Evolutionary conservation across 2,113 vertebrate genomes (phyloP), one percentile per base, ranked within the genome.

Genomic region (Condylura cristata): DNA sequence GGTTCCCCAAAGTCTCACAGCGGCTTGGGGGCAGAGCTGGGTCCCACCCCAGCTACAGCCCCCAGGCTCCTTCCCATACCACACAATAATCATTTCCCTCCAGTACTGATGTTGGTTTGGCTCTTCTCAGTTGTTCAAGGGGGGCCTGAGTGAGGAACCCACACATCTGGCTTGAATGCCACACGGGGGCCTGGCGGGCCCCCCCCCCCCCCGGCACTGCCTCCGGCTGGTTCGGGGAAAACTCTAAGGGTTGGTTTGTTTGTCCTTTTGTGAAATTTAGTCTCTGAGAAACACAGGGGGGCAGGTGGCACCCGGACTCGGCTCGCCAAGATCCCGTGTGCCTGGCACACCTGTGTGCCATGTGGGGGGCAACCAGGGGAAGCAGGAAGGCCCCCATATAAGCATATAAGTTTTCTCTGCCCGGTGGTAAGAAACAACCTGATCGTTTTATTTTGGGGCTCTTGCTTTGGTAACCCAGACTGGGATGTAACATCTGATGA

Each of bases 201-300:
- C n/a, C n/a, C n/a, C n/a, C n/a, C n/a, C n/a, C n/a, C n/a, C n/a
- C n/a, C n/a, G n/a, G n/a, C n/a, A n/a, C n/a, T n/a, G n/a, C n/a
- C n/a, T n/a, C n/a, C n/a, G n/a, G n/a, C 24, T 70, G 30, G 39
- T 71, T 96, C 70, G 41, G 91, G 32, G 78, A 75, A 61, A 20
- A 48, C 9, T 4, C 4, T n/a, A 34, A 53, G 34, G 26, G 2
- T 79, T 91, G 26, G 2, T 79, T 91, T 93, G 16, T 79, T 94
- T 65, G 8, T 68, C 6, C 32, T 90, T 93, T 82, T 58, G 16
- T 70, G 53, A 90, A 81, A 75, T 51, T 58, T 6, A 75, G 17
- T n/a, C 39, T 81, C 76, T 3, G 7, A 51, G 11, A 60, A 70
- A 79, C 5, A 9, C 17, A 68, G 58, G 44, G 22, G 46, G 10